phyloP scores from a whole-genome alignment of 2,113 vertebrate species.

The Apteryx mantelli region DNA sequence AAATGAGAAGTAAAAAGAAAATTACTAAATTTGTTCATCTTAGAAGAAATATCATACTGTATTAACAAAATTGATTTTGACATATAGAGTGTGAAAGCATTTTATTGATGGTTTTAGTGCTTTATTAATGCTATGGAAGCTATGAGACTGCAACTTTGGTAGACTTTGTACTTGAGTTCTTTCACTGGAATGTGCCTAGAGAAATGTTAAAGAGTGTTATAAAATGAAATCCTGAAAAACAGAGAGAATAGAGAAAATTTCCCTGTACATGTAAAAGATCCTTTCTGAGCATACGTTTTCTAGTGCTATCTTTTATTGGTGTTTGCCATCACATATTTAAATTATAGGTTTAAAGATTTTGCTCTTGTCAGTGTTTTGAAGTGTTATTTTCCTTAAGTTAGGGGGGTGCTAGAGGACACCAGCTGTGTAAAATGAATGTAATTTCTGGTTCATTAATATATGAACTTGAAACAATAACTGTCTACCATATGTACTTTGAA shows the following conservation, averaged over 20 bases:
- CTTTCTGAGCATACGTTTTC: background rate
- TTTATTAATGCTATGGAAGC: background rate
- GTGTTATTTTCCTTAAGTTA: constrained; percentile 3
- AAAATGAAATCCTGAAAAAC: constrained; percentile 22
- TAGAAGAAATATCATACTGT: background rate
- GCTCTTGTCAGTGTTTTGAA: constrained; percentile 24
- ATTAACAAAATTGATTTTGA: background rate
- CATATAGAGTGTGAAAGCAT: background rate
- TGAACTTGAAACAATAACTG: background rate
- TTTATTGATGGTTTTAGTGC: background rate
- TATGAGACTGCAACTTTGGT: background rate
- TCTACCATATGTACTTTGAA: background rate
- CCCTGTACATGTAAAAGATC: background rate
- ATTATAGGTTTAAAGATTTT: background rate
- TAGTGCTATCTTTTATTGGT: background rate
- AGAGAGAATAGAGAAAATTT: background rate
- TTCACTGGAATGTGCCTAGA: background rate
- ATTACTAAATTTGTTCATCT: background rate
- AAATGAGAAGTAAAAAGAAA: background rate
- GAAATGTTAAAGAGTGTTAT: background rate
- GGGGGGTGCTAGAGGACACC: background rate
- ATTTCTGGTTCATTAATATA: constrained; percentile 14
- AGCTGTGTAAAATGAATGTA: background rate
- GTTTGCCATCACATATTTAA: constrained; percentile 21
- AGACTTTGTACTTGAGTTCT: fast-evolving